phyloP scores from a whole-genome alignment of 2,113 vertebrate species.

The Microcebus griseorufus region DNA sequence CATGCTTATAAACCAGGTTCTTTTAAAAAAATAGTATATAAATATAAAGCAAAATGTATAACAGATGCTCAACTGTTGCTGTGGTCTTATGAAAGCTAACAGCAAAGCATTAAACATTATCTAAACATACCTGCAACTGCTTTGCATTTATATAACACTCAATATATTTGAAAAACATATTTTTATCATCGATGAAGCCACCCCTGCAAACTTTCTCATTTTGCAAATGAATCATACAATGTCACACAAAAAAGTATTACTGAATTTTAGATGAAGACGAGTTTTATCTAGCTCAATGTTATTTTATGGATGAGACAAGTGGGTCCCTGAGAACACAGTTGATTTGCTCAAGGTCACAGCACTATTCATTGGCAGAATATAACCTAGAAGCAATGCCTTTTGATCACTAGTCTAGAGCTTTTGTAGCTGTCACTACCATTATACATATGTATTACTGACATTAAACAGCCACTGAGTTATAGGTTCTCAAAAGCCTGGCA shows the following conservation, averaged over 20 bases:
- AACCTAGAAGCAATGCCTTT: background rate
- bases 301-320: conserved; percentile 14
- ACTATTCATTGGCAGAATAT: background rate
- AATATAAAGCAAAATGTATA: background rate
- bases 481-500: background rate
- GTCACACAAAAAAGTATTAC: conserved; percentile 11
- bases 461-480: background rate
- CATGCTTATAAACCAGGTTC: background rate
- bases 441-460: background rate
- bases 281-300: background rate
- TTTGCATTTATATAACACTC: conserved; percentile 72
- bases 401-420: background rate
- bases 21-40: background rate
- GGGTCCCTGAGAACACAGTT: background rate
- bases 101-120: conserved; percentile 48
- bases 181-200: conserved; percentile 24
- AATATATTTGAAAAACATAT: conserved; percentile 55
- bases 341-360: conserved; percentile 12
- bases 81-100: conserved; percentile 26
- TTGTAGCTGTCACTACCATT: background rate
- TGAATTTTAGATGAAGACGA: conserved; percentile 39
- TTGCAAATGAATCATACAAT: conserved; percentile 52
- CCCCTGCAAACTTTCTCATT: conserved; percentile 40
- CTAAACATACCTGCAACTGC: conserved; percentile 45
- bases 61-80: background rate